These are phyloP conservation scores for Chauna torquata DNA, from an alignment of 2,113 vertebrate species.

Conservation along the genomic window DNA sequence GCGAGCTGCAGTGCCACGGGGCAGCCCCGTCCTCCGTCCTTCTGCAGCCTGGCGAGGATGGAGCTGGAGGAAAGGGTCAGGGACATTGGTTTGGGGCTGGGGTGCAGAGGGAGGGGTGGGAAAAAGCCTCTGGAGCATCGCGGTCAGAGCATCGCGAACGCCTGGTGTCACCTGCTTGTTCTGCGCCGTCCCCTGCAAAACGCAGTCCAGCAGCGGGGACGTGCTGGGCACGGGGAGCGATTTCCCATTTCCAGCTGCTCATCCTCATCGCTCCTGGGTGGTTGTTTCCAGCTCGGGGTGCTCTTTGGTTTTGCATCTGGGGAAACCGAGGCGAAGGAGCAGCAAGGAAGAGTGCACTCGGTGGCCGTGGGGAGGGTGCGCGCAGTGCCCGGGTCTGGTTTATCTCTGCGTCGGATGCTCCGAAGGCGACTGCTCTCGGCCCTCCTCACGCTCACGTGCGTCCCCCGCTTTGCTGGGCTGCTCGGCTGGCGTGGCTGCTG, in stretches of 20 bases:
- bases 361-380: background rate
- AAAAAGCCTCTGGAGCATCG: rapidly evolving
- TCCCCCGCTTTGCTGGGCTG: background rate
- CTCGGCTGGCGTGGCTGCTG: too few relatives aligned
- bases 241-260: background rate
- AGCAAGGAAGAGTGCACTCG: rapidly evolving
- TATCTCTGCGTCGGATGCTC: background rate
- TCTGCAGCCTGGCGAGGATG: rapidly evolving
- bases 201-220: rapidly evolving
- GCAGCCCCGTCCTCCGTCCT: background rate
- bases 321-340: background rate
- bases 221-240: rapidly evolving
- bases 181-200: background rate
- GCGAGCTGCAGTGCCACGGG: background rate
- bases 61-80: background rate
- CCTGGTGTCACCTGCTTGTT: background rate
- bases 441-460: too few relatives aligned
- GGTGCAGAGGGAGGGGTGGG: background rate
- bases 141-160: rapidly evolving
- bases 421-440: too few relatives aligned
- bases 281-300: background rate
- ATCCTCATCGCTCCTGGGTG: background rate
- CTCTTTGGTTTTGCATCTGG: background rate
- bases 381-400: background rate
- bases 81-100: background rate